A percentile compares a stretch with the other conserved stretches of the same genome.
These are phyloP conservation scores for Embidobia sp. DNA, from an alignment of 2,888 invertebrate genomes.

Conservation along the genomic window DNA sequence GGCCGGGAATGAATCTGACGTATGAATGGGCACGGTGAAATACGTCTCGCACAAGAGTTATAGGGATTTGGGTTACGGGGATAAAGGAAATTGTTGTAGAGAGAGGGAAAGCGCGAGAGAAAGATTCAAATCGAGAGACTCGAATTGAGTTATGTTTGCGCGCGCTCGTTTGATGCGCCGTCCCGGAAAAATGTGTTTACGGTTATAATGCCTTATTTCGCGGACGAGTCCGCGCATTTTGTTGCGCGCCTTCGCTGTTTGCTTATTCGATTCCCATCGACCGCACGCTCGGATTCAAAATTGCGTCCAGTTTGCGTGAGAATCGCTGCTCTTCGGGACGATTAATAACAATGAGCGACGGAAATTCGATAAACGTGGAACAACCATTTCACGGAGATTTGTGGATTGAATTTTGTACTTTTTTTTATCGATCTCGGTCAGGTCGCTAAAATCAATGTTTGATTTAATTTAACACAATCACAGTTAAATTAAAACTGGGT, in stretches of 20 bases:
- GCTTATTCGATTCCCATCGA: constrained; percentile 30
- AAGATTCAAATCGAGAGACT: constrained; percentile 57
- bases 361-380: too few relatives aligned
- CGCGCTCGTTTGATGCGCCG: constrained; percentile 27
- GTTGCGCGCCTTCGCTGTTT: constrained; percentile 22
- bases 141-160: constrained; percentile 52
- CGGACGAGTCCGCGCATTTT: constrained; percentile 12
- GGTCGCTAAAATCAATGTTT: too few relatives aligned
- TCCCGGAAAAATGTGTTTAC: constrained; percentile 44
- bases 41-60: constrained; percentile 44
- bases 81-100: constrained; percentile 54
- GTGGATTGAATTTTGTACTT: too few relatives aligned
- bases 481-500: too few relatives aligned
- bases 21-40: constrained; percentile 58
- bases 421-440: too few relatives aligned
- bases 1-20: constrained; percentile 59
- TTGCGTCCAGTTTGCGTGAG: too few relatives aligned
- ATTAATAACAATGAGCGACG: too few relatives aligned
- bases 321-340: too few relatives aligned
- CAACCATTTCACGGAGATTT: too few relatives aligned
- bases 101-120: constrained; percentile 38
- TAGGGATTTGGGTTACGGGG: constrained; percentile 58
- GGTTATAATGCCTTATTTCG: constrained; percentile 41
- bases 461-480: too few relatives aligned
- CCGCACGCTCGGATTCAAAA: too few relatives aligned